phyloP scores from a whole-genome alignment of 2,888 invertebrate species.

The Acrobasis suavella region DNA sequence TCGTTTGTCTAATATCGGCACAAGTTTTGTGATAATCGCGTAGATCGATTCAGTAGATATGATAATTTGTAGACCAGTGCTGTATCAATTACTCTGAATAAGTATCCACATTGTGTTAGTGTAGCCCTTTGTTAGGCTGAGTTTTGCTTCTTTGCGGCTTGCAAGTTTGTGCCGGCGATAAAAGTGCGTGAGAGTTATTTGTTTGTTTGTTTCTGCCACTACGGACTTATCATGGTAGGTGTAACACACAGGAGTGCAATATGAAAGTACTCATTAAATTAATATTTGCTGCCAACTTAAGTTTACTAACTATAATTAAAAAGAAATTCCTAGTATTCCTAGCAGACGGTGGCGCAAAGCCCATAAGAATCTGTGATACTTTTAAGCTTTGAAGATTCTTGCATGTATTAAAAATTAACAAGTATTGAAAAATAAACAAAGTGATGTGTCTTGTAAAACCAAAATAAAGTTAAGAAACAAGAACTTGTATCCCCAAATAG shows the following conservation, averaged over 20 bases:
- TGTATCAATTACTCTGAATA: conserved; percentile 45
- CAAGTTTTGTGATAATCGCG: conserved; percentile 16
- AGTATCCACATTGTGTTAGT: conserved; percentile 40
- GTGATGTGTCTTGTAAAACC: too few species aligned
- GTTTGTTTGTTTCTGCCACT: conserved; percentile 8
- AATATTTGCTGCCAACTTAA: too few species aligned
- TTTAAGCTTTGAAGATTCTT: too few species aligned
- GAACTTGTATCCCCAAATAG: too few species aligned
- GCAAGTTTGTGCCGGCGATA: conserved; percentile 2
- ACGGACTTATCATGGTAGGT: conserved; percentile 17
- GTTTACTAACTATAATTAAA: too few species aligned
- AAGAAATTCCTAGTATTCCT: too few species aligned
- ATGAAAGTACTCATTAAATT: background rate
- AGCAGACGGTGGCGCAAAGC: too few species aligned
- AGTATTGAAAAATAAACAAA: too few species aligned
- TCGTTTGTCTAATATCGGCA: conserved; percentile 31
- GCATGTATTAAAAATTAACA: too few species aligned
- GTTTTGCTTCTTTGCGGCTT: conserved; percentile 24
- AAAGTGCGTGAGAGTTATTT: conserved; percentile 18
- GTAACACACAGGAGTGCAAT: background rate
- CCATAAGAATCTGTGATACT: too few species aligned
- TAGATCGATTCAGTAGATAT: conserved; percentile 30
- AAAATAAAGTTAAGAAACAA: too few species aligned
- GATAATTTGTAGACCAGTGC: conserved; percentile 36
- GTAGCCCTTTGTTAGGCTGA: conserved; percentile 24